Percentiles rank a stretch among this genome's conserved stretches.
Conservation (phyloP, 2,113 vertebrate species). For the Oriolus oriolus region DNA sequence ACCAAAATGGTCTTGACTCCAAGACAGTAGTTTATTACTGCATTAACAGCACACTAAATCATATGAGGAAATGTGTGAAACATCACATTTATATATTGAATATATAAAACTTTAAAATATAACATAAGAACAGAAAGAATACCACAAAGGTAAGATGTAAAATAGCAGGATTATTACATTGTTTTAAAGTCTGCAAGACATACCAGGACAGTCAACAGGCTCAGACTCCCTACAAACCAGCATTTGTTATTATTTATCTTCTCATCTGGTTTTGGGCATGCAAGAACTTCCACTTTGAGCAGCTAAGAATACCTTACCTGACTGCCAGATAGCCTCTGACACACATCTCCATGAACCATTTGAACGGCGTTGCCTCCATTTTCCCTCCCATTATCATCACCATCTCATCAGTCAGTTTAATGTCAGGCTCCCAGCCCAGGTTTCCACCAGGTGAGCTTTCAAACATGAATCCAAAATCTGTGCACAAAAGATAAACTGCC, state of each 20-base stretch:
- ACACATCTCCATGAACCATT: slow-evolving; percentile 99
- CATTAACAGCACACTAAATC: neutral
- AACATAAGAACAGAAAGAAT: neutral
- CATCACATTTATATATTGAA: neutral
- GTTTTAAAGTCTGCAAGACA: neutral
- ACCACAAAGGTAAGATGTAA: neutral
- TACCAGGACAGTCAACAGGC: neutral
- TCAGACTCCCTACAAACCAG: neutral
- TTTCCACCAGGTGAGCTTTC: slow-evolving; percentile 96
- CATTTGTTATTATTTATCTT: neutral
- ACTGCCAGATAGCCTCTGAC: slow-evolving; percentile 95
- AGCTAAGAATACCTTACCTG: slow-evolving; percentile 73
- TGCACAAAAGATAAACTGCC: slow-evolving; percentile 7
- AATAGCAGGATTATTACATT: neutral
- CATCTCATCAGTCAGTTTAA: slow-evolving; percentile 97
- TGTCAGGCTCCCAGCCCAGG: slow-evolving; percentile 96
- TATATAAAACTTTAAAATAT: neutral
- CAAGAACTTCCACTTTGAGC: neutral
- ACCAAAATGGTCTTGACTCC: neutral
- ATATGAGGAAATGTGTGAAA: neutral
- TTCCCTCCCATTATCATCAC: slow-evolving; percentile 99
- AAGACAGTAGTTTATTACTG: neutral
- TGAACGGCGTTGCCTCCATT: slow-evolving; percentile 98
- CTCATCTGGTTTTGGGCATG: neutral
- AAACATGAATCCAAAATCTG: slow-evolving; percentile 99